Base-by-base conservation (phyloP, 2,797 vertebrate species). In the Xiphorhynchus erythropygius region DNA sequence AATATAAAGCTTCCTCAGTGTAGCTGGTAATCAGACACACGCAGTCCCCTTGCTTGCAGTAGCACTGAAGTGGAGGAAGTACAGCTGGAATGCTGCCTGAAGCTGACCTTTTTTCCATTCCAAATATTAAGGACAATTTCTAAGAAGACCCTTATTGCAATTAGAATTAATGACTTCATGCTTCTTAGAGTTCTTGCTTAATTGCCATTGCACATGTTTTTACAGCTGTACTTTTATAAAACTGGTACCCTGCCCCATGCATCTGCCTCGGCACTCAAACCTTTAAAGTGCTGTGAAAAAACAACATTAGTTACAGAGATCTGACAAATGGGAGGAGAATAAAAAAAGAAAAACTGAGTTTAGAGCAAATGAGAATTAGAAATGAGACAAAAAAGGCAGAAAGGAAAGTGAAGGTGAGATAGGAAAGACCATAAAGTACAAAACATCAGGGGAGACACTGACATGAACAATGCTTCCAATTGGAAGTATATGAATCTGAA, bases 151-250 rank as follows among this genome's bases (percentile, higher is more conserved):
- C 50, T 94, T 73, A 62, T 76, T 94, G 59, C 65, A 94, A 92
- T 65, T 92, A 93, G 23, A 41, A 89, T 93, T 79, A 94, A 91
- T 95, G 95, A 95, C 75, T 92, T 84, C 49, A 93, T 86, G 50
- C 47, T 90, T 96, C 87, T 88, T 68, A 73, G 86, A 82, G 91
- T 50, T 77, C 85, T 97, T 91, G 81, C 92, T 92, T 96, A 93
- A 86, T 96, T 96, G 82, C 93, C 1, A 2, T 91, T 50, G 32
- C 86, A 95, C 94, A 67, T 97, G 91, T 97, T 98, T 98, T 96
- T 96, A 96, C 95, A 97, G 97, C 94, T 97, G 96, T 79, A 82
- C 88, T 95, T 97, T 95, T 84, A 77, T 84, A 50, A 78, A 90
- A 90, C 64, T 70, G 64, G n/a, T 76, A 76, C 65, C 27, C 75